Percentiles rank a stretch among this genome's conserved stretches.
These are phyloP conservation scores for Corythornis cristatus DNA, from an alignment of 2,113 vertebrate genomes.

Conservation along the genomic window DNA sequence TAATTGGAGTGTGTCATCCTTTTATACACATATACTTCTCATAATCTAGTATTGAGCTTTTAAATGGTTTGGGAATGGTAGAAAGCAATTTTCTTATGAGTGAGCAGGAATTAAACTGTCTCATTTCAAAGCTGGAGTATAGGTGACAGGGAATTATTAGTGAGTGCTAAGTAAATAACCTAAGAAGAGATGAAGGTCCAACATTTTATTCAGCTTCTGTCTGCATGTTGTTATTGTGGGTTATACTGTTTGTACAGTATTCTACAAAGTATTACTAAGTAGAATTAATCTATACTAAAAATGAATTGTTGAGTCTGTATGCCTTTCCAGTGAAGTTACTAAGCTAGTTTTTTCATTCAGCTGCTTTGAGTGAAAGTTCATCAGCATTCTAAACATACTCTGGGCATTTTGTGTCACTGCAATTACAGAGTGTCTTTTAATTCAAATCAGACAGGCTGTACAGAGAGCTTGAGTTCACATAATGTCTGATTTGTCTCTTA, in stretches of 20 bases:
- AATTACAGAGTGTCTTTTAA: background rate
- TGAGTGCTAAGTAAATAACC: background rate
- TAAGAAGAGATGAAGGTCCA: background rate
- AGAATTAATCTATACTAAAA: background rate
- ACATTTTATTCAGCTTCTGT: background rate
- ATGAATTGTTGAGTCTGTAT: background rate
- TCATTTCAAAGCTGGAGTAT: background rate
- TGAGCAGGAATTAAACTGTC: background rate
- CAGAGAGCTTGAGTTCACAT: background rate
- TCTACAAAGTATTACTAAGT: background rate
- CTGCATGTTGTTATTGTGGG: background rate
- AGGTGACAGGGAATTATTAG: background rate
- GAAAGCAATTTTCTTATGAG: background rate
- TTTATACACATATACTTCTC: background rate
- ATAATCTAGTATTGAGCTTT: background rate
- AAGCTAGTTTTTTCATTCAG: background rate
- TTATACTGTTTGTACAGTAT: background rate
- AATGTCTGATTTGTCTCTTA: constrained; percentile 18
- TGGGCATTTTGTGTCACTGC: background rate
- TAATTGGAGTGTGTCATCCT: constrained; percentile 82
- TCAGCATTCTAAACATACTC: background rate
- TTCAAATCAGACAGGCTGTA: background rate
- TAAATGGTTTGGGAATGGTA: background rate
- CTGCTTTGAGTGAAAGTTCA: background rate
- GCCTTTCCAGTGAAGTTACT: background rate